Conservation (phyloP, 2,113 vertebrate species). For the Gymnarchus niloticus region DNA sequence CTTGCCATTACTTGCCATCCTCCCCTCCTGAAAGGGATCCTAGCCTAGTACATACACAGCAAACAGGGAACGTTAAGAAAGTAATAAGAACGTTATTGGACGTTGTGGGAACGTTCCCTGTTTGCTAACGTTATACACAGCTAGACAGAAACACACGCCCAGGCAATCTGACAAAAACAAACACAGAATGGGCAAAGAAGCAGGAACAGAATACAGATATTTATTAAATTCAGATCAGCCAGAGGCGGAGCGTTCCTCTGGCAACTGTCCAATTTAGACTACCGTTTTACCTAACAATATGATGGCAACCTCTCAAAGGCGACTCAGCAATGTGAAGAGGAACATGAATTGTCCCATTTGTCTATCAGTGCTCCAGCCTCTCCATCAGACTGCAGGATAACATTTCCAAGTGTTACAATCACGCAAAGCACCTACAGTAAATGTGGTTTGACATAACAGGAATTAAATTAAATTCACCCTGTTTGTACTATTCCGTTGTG, state of each 20-base stretch:
- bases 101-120: too few relatives aligned
- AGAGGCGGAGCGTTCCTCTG: not conserved
- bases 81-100: too few relatives aligned
- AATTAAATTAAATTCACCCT: too few relatives aligned
- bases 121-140: not conserved
- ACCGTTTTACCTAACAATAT: not conserved
- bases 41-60: constrained; percentile 28
- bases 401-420: too few relatives aligned
- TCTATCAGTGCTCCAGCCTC: not conserved
- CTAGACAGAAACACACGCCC: not conserved
- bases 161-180: not conserved
- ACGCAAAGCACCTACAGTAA: too few relatives aligned
- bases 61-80: too few relatives aligned
- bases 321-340: not conserved
- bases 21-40: constrained; percentile 39
- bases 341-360: not conserved
- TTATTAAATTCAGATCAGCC: not conserved
- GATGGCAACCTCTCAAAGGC: not conserved
- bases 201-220: not conserved
- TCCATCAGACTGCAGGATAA: not conserved
- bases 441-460: too few relatives aligned
- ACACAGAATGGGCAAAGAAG: not conserved
- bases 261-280: not conserved
- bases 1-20: constrained; percentile 55
- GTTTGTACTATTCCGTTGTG: too few relatives aligned